phyloP scores from a whole-genome alignment of 2,113 vertebrate species.

The Pterophyllum scalare region DNA sequence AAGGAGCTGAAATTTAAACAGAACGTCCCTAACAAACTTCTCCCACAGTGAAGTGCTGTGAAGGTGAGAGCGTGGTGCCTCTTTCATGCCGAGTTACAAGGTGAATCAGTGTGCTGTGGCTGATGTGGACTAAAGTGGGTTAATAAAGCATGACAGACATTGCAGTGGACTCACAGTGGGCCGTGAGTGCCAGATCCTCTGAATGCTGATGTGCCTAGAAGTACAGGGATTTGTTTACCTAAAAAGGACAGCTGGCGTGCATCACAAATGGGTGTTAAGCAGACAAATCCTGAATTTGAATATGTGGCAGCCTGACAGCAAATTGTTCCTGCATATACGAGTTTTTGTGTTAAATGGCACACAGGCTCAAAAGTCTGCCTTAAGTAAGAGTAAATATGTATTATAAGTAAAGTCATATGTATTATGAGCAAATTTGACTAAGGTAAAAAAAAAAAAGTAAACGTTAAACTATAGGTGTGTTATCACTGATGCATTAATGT shows the following conservation, averaged over 20 bases:
- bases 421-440: background rate
- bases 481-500: background rate
- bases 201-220: background rate
- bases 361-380: background rate
- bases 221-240: conserved; percentile 32
- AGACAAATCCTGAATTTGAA: conserved; percentile 30
- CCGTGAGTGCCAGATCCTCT: background rate
- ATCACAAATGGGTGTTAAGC: conserved; percentile 4
- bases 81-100: conserved; percentile 32
- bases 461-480: background rate
- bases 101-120: conserved; percentile 21
- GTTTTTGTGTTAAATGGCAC: background rate
- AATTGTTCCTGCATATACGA: background rate
- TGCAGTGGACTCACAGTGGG: background rate
- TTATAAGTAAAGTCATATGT: background rate
- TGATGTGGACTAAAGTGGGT: conserved; percentile 18
- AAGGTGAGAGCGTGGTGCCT: conserved; percentile 21
- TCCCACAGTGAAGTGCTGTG: background rate
- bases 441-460: background rate
- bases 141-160: conserved; percentile 44
- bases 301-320: background rate
- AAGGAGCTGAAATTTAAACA: conserved; percentile 49
- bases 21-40: conserved; percentile 50
- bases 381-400: background rate
- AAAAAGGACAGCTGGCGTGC: conserved; percentile 39